These are phyloP conservation scores for Polyergus mexicanus DNA, from an alignment of 1,140 invertebrate species.

Conservation along the genomic window DNA sequence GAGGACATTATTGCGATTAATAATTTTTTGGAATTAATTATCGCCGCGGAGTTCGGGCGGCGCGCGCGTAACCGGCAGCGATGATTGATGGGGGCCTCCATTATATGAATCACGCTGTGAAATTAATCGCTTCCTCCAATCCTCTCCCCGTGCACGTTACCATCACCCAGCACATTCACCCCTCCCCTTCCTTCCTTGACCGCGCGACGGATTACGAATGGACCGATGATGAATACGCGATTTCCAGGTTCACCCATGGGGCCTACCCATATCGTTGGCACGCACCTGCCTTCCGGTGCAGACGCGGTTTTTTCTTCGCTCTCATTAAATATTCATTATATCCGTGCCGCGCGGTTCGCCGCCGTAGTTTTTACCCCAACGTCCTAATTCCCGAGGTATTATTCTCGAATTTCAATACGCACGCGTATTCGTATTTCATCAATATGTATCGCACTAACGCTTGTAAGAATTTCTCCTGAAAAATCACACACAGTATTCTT, in stretches of 20 bases:
- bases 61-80: conserved; percentile 74
- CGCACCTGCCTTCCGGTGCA: conserved; percentile 65
- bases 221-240: conserved; percentile 79
- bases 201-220: conserved; percentile 75
- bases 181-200: conserved; percentile 45
- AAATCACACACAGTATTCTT: background rate
- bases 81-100: conserved; percentile 83
- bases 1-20: conserved; percentile 81
- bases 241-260: conserved; percentile 72
- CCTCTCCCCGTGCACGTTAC: conserved; percentile 21
- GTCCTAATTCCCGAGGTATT: conserved; percentile 46
- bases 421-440: background rate
- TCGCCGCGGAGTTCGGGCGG: conserved; percentile 62
- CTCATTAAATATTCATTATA: conserved; percentile 69
- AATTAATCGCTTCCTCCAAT: conserved; percentile 81
- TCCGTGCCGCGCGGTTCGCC: conserved; percentile 1
- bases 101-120: conserved; percentile 83
- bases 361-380: conserved; percentile 38
- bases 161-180: conserved; percentile 9
- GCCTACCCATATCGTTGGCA: conserved; percentile 60
- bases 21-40: conserved; percentile 85
- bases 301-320: conserved; percentile 63
- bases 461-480: background rate
- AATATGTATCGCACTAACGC: background rate
- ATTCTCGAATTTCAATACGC: conserved; percentile 49